These are phyloP conservation scores for Rotaria sp. DNA, from an alignment of 2,888 invertebrate genomes.

Conservation along the genomic window DNA sequence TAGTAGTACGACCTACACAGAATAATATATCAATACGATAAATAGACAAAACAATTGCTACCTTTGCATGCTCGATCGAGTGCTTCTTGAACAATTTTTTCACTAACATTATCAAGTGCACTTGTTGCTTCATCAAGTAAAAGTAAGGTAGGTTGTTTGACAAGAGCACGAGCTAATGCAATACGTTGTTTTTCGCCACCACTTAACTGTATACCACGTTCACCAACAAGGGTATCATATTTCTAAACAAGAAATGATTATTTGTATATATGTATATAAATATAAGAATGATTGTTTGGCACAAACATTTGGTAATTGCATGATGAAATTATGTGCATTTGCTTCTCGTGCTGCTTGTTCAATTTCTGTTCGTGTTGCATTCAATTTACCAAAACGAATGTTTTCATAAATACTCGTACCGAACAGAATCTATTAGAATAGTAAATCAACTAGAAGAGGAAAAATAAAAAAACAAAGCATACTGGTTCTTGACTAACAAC, in stretches of 20 bases:
- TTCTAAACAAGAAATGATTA: conserved; percentile 44
- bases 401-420: too few relatives aligned
- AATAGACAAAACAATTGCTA: too few relatives aligned
- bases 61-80: not conserved
- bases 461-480: conserved; percentile 87
- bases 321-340: conserved; percentile 79
- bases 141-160: too few relatives aligned
- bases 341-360: conserved; percentile 79
- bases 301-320: conserved; percentile 61
- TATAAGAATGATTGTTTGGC: not conserved
- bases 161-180: too few relatives aligned
- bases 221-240: too few relatives aligned
- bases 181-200: too few relatives aligned
- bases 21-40: too few relatives aligned
- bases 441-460: conserved; percentile 56
- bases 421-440: conserved; percentile 78
- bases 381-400: too few relatives aligned
- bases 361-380: conserved; percentile 67
- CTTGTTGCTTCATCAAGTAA: too few relatives aligned
- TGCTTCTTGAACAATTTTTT: conserved; percentile 59
- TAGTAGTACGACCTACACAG: conserved; percentile 31
- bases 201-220: too few relatives aligned
- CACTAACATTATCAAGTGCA: conserved; percentile 89
- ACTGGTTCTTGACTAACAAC: conserved; percentile 98
- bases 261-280: not conserved